Evolutionary conservation across 2,888 invertebrate genomes (phyloP).

Genomic region (Drosophila leonis): DNA sequence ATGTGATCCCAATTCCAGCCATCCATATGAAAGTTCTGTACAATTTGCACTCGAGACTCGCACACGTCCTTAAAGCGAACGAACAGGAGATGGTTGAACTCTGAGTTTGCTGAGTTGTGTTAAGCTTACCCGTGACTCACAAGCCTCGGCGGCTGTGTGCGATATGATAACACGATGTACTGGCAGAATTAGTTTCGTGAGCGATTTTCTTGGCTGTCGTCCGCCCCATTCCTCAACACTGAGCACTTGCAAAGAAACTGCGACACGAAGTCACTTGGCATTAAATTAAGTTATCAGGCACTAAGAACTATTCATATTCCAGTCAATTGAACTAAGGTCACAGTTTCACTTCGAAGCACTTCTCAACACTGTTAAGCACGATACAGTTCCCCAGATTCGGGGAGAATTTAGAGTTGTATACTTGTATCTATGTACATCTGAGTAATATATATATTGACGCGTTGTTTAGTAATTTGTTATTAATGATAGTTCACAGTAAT

Average conservation of each 20-base stretch:
- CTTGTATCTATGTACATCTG: background rate
- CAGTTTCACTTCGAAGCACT: slow-evolving; percentile 58
- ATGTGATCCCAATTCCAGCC: slow-evolving; percentile 89
- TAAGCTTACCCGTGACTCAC: slow-evolving; percentile 86
- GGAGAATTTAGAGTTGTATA: background rate
- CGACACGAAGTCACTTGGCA: slow-evolving; percentile 29
- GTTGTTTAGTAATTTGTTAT: slow-evolving; percentile 20
- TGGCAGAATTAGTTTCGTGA: slow-evolving; percentile 86
- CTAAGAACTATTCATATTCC: slow-evolving; percentile 70
- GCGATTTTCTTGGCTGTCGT: slow-evolving; percentile 87
- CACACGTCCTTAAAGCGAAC: slow-evolving; percentile 86
- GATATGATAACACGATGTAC: slow-evolving; percentile 87
- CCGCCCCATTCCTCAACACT: slow-evolving; percentile 89
- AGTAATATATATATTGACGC: background rate
- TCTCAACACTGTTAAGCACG: slow-evolving; percentile 49
- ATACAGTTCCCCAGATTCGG: slow-evolving; percentile 20
- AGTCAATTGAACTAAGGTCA: slow-evolving; percentile 82
- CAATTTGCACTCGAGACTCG: slow-evolving; percentile 84
- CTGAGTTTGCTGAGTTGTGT: background rate
- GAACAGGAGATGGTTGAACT: background rate
- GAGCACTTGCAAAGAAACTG: slow-evolving; percentile 86
- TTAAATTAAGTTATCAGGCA: slow-evolving; percentile 27
- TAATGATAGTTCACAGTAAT: slow-evolving; percentile 11
- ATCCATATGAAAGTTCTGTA: slow-evolving; percentile 90
- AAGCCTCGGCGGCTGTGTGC: slow-evolving; percentile 89